phyloP scores from a whole-genome alignment of 2,888 invertebrate species.

The Cistogaster globosa region DNA sequence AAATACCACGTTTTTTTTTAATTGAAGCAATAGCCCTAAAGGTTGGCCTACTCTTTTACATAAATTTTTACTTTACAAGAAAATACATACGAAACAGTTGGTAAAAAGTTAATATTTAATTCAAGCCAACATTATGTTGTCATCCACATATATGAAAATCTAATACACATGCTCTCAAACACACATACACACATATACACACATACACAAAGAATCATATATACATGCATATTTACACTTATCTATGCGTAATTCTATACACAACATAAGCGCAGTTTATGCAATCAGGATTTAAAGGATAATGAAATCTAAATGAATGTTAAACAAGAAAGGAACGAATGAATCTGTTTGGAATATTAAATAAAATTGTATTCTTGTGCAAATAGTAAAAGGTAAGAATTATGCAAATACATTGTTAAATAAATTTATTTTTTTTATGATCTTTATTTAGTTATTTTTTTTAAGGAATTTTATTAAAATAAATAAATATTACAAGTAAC shows the following conservation, averaged over 20 bases:
- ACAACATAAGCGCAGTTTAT: slow-evolving; percentile 30
- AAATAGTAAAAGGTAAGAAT: slow-evolving; percentile 26
- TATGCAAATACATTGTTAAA: not conserved
- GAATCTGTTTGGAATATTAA: slow-evolving; percentile 17
- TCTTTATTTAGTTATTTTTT: not conserved
- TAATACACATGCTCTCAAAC: not conserved
- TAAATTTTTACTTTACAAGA: too few species aligned
- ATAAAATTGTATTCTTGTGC: not conserved
- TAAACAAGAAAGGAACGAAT: not conserved
- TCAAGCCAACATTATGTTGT: not conserved
- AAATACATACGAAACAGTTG: not conserved
- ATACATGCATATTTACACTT: too few species aligned
- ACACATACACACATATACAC: too few species aligned
- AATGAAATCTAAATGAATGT: slow-evolving; percentile 27
- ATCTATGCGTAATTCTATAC: slow-evolving; percentile 1
- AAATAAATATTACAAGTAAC: not conserved
- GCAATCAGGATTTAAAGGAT: slow-evolving; percentile 51
- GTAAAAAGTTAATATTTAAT: not conserved
- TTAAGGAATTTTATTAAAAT: not conserved
- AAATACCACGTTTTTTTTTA: too few species aligned
- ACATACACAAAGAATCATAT: too few species aligned
- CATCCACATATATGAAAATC: not conserved
- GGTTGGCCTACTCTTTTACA: too few species aligned
- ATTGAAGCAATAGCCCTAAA: too few species aligned
- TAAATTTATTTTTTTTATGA: not conserved